These are phyloP conservation scores for Tragelaphus eurycerus DNA, from an alignment of 2,797 vertebrate genomes.

Conservation along the genomic window DNA sequence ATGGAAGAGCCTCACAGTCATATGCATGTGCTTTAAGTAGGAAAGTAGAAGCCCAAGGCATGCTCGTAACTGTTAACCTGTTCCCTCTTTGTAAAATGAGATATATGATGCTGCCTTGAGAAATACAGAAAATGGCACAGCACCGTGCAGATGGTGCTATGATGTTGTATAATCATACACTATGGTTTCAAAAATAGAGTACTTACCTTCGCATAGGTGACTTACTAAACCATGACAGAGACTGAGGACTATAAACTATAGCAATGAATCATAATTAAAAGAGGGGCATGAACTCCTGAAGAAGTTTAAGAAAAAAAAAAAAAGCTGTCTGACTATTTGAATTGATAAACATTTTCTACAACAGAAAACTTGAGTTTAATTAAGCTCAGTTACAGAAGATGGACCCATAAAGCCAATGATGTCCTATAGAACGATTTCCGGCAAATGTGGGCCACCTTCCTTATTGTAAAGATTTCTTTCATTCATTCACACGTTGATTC, in stretches of 20 bases:
- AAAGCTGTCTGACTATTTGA: not conserved
- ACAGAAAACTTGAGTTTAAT: not conserved
- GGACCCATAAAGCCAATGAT: not conserved
- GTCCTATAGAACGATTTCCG: not conserved
- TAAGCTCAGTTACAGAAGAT: not conserved
- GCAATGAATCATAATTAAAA: not conserved
- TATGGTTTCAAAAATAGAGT: constrained; percentile 37
- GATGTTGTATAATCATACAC: constrained; percentile 33
- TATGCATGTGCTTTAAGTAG: not conserved
- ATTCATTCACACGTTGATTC: not conserved
- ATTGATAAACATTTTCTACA: not conserved
- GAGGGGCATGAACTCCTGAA: not conserved
- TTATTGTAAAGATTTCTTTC: not conserved
- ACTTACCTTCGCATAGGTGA: not conserved
- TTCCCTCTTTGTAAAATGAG: constrained; percentile 42
- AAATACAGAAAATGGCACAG: constrained; percentile 49
- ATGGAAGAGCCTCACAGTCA: not conserved
- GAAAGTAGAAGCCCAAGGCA: not conserved
- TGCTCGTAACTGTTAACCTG: not conserved
- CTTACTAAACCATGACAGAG: not conserved
- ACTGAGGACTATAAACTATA: not conserved
- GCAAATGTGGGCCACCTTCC: not conserved
- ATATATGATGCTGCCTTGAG: not conserved
- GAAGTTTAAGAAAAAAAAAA: not conserved
- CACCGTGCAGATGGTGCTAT: constrained; percentile 44